Base-by-base conservation (phyloP, 2,113 vertebrate species). In the Tachycineta bicolor region DNA sequence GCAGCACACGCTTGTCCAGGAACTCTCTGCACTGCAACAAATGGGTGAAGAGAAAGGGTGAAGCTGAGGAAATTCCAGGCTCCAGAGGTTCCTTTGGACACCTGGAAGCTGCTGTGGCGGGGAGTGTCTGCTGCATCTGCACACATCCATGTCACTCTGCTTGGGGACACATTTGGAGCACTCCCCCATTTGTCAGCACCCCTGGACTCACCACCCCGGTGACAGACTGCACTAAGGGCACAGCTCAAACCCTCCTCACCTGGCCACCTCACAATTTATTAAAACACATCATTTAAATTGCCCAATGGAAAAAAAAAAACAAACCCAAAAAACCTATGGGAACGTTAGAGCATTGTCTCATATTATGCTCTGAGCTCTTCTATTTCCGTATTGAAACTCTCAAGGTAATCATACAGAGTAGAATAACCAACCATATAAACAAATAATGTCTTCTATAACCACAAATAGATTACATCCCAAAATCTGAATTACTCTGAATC, bases 341-440 rank as follows among this genome's bases (percentile, higher is more conserved):
- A 33, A 65, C 85, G 89, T 87, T 68, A 58, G 39, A 20, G 37
- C 46, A 10, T 28, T 29, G 29, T 50, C 46, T 77, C 33, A 14
- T 14, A 18, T 83, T 37, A 25, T 37, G 12, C 29, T 79, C 13
- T 3, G 33, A 78, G 58, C 73, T 81, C 59, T 76, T 94, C 95
- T 79, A 92, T 96, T 95, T 92, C 91, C 70, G 29, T 86, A 49
- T 62, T 95, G 91, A 94, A 97, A 97, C 96, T 94, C 89, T 96
- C 94, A 94, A 87, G 78, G 83, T 96, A 97, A 96, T 94, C 56
- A 62, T 69, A 90, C 83, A 15, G 63, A 93, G 56, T 68, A 75
- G 89, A 88, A 94, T 69, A 95, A 87, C 29, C 52, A 78, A 56
- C 33, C 52, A 77, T 25, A 39, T 52, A 81, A 97, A 95, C 90